These are phyloP conservation scores for Caerostris darwini DNA, from an alignment of 1,140 invertebrate species.

Conservation along the genomic window DNA sequence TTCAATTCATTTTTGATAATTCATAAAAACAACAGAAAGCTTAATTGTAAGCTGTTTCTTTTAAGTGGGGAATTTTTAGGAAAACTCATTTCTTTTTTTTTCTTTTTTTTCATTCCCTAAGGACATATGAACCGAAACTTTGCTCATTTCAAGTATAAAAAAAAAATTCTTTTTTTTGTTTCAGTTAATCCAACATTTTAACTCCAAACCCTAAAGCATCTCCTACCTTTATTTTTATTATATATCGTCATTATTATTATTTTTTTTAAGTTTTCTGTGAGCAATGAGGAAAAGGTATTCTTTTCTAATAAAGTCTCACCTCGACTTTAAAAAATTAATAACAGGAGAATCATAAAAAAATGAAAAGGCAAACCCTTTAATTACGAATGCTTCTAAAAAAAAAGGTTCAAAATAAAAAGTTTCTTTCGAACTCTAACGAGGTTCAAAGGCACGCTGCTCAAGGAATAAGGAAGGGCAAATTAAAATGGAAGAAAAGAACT, in stretches of 20 bases:
- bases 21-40: no score
- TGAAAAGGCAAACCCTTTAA: background rate
- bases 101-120: background rate
- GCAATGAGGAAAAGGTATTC: background rate
- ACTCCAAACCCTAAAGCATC: background rate
- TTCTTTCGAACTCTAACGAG: background rate
- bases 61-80: no score
- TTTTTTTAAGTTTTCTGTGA: background rate
- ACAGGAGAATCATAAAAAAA: background rate
- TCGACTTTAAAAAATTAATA: background rate
- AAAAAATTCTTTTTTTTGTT: background rate
- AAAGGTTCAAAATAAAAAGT: background rate
- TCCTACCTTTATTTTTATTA: background rate
- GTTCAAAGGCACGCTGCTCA: background rate
- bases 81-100: background rate
- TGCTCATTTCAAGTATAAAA: background rate
- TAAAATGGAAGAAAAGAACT: constrained; percentile 35
- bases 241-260: background rate
- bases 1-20: no score
- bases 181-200: background rate
- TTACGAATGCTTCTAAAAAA: background rate
- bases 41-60: no score
- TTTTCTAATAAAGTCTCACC: background rate
- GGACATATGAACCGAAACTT: background rate
- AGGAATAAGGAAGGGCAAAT: background rate